phyloP scores from a whole-genome alignment of 2,888 invertebrate genomes.

The Phyllotreta striolata region DNA sequence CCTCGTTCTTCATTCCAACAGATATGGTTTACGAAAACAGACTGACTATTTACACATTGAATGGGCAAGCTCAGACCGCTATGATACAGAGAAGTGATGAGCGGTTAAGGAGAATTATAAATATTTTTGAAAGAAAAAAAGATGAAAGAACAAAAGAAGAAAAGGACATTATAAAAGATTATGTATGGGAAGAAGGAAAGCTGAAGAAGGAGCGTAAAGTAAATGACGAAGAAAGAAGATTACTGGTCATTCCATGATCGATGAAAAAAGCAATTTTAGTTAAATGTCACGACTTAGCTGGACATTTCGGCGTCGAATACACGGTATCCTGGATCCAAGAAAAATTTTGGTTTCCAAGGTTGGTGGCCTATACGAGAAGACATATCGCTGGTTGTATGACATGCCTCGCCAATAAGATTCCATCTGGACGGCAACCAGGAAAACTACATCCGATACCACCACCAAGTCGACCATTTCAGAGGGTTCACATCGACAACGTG shows the following conservation, averaged over 20 bases:
- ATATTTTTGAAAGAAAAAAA: constrained; percentile 27
- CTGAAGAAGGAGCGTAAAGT: constrained; percentile 23
- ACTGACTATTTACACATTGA: constrained; percentile 23
- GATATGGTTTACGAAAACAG: constrained; percentile 22
- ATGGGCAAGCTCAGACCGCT: constrained; percentile 31
- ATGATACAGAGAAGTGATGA: constrained; percentile 33
- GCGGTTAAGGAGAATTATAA: constrained; percentile 28
- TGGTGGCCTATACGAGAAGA: constrained; percentile 34
- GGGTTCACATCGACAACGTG: constrained; percentile 38
- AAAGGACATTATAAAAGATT: constrained; percentile 28
- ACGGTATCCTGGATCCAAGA: constrained; percentile 22
- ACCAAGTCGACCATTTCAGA: constrained; percentile 35
- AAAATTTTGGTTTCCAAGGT: constrained; percentile 40
- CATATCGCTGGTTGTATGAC: constrained; percentile 38
- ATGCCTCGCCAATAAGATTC: constrained; percentile 36
- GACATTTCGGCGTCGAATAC: constrained; percentile 36
- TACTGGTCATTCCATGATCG: constrained; percentile 39
- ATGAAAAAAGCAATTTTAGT: constrained; percentile 39
- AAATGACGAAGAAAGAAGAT: constrained; percentile 24
- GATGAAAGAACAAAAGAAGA: constrained; percentile 24
- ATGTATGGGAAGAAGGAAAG: constrained; percentile 29
- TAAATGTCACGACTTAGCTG: constrained; percentile 35
- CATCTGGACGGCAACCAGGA: constrained; percentile 37
- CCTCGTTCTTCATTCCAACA: no score
- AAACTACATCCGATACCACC: constrained; percentile 34